Evolutionary conservation across 2,888 invertebrate species (phyloP), one percentile per base, ranked within the genome.

Genomic region (Lypha dubia): DNA sequence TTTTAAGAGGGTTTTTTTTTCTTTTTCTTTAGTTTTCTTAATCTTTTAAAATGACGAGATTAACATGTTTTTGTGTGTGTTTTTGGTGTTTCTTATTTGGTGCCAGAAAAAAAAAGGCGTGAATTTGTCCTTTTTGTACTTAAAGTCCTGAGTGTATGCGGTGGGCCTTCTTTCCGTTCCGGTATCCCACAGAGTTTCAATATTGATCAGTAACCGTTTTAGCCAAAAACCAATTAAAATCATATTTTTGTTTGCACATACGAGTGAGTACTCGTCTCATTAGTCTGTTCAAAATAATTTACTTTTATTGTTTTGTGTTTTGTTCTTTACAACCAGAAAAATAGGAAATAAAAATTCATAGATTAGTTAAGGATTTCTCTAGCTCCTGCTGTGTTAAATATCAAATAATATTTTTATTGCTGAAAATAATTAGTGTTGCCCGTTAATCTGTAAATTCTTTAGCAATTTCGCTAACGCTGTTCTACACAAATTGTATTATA

Each of bases 51-150:
- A 73, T 65, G 4, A 32, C 28, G 46, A 44, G 76, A 84, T 84
- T 81, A 75, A 74, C 62, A 63, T 65, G 62, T 77, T 62, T 62
- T n/a, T n/a, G n/a, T n/a, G n/a, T n/a, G n/a, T n/a, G n/a, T n/a
- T n/a, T n/a, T n/a, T n/a, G n/a, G n/a, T n/a, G n/a, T n/a, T n/a
- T 38, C 13, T 28, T 28, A 35, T 58, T 70, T 68, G 13, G 7
- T 28, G 35, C 13, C 24, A 41, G 7, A 28, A 17, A 67, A 17
- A 67, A 46, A 74, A 71, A 74, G 83, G 83, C 79, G 79, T 84
- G 79, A 84, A 65, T 56, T 60, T 70, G 79, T 65, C 46, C 73
- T 73, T 79, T 79, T 62, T n/a, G n/a, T 53, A 38, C 17, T n/a
- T 13, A 74, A 56, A 67, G 7, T 20, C 20, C 38, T 65, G 38